Conservation (phyloP, 2,797 vertebrate species). For the Bovichtus variegatus region DNA sequence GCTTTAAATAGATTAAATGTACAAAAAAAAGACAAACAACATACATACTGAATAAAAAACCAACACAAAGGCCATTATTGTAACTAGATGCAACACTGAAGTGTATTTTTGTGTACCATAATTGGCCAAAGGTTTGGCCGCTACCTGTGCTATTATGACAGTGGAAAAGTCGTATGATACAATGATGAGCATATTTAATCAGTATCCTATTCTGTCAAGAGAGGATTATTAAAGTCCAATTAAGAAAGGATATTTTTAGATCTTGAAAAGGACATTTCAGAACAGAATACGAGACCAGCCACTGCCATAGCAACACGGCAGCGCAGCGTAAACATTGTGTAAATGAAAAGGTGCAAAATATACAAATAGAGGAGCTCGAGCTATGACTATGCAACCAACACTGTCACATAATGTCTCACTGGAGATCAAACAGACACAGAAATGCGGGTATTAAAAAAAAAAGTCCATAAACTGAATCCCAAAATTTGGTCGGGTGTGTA, state of each 20-base stretch:
- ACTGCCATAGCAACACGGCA: slow-evolving; percentile 55
- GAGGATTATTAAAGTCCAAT: not conserved
- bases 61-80: slow-evolving; percentile 53
- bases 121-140: slow-evolving; percentile 51
- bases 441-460: slow-evolving; percentile 20
- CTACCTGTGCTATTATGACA: slow-evolving; percentile 47
- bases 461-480: slow-evolving; percentile 28
- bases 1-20: slow-evolving; percentile 82
- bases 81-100: slow-evolving; percentile 63
- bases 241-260: not conserved
- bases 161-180: slow-evolving; percentile 14
- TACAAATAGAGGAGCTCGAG: slow-evolving; percentile 64
- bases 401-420: slow-evolving; percentile 43
- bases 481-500: slow-evolving; percentile 50
- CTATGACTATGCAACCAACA: slow-evolving; percentile 38
- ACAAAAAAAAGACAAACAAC: slow-evolving; percentile 63
- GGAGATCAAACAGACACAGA: slow-evolving; percentile 39
- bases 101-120: slow-evolving; percentile 76
- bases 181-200: slow-evolving; percentile 8
- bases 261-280: not conserved
- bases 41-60: slow-evolving; percentile 48
- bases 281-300: slow-evolving; percentile 38
- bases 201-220: not conserved
- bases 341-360: slow-evolving; percentile 87
- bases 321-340: slow-evolving; percentile 77